Evolutionary conservation across 1,140 invertebrate species (phyloP), one percentile per base, ranked within the genome.

Genomic region (Drosophila murphyi): DNA sequence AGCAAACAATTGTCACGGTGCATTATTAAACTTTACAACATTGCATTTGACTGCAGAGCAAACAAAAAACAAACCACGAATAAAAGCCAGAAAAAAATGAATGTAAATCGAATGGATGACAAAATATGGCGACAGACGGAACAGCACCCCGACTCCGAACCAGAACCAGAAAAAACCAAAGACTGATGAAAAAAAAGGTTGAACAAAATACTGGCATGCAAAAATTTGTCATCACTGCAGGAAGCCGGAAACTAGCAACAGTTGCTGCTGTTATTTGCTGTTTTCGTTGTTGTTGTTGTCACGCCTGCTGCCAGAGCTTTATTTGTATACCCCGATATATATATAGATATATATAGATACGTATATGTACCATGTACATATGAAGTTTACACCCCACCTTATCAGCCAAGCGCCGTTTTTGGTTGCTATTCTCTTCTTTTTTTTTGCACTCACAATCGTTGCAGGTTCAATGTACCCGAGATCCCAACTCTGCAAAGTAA

Each of bases 211-310:
- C 55, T 55, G 68, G 57, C 43, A 77, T 64, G 77, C 63, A 73
- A 56, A 83, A 88, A 88, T 88, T 88, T 88, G 83, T 88, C 83
- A 88, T 74, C 73, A 52, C 85, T 52, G 69, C 80, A 75, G 83
- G 85, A 89, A 88, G 70, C 73, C 83, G 83, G 85, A 88, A 88
- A 87, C 83, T 89, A 88, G 85, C 83, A 88, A 88, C 83, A 88
- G 85, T 88, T 88, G 85, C 55, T 75, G 83, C 74, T 74, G 75
- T 69, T 68, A 41, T 35, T 65, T 41, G 34, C 8, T 50, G 35
- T 28, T 39, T 50, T 54, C 52, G 55, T 64, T 62, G 72, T 41
- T 70, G 54, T 50, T 77, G 32, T 45, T 68, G 73, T 70, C 72
- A 57, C 55, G 72, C 59, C 69, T 64, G 76, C 47, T 79, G 76